Percentiles rank a stretch among this genome's conserved stretches.
These are phyloP conservation scores for Cryptocephalus moraei DNA, from an alignment of 2,888 invertebrate genomes.

Conservation along the genomic window DNA sequence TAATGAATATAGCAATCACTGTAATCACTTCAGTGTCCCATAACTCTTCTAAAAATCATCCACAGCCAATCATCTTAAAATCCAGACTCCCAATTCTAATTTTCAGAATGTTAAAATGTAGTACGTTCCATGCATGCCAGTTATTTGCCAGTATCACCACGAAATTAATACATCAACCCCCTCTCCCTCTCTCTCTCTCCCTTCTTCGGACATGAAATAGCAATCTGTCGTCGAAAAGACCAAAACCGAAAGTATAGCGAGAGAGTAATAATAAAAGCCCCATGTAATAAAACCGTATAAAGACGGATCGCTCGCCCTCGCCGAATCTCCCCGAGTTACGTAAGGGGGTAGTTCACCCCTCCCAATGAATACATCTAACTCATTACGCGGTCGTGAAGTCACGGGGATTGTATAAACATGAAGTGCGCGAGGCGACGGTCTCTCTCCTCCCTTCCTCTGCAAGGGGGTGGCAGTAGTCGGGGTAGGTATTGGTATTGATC, in stretches of 20 bases:
- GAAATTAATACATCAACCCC: conserved; percentile 28
- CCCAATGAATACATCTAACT: conserved; percentile 37
- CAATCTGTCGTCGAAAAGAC: conserved; percentile 30
- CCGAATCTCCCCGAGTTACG: conserved; percentile 22
- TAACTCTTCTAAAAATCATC: too few species aligned
- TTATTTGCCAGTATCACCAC: conserved; percentile 2
- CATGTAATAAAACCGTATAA: conserved; percentile 35
- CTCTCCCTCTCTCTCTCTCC: too few species aligned
- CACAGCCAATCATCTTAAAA: too few species aligned
- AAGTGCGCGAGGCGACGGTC: conserved; percentile 5
- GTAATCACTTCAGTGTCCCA: too few species aligned
- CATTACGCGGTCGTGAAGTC: conserved; percentile 35
- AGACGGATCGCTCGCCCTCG: conserved; percentile 30
- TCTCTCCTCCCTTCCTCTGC: not conserved
- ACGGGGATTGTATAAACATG: conserved; percentile 18
- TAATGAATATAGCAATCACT: too few species aligned
- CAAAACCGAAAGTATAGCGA: conserved; percentile 12
- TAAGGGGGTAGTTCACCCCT: conserved; percentile 30
- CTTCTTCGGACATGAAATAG: conserved; percentile 23
- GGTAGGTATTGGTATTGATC: conserved; percentile 8
- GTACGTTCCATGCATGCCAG: too few species aligned
- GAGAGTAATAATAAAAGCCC: conserved; percentile 30
- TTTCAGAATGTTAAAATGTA: too few species aligned
- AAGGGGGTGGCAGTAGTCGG: not conserved
- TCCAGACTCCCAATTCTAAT: too few species aligned